These are phyloP conservation scores for Tetanocera ferruginea DNA, from an alignment of 2,888 invertebrate species.

Conservation along the genomic window DNA sequence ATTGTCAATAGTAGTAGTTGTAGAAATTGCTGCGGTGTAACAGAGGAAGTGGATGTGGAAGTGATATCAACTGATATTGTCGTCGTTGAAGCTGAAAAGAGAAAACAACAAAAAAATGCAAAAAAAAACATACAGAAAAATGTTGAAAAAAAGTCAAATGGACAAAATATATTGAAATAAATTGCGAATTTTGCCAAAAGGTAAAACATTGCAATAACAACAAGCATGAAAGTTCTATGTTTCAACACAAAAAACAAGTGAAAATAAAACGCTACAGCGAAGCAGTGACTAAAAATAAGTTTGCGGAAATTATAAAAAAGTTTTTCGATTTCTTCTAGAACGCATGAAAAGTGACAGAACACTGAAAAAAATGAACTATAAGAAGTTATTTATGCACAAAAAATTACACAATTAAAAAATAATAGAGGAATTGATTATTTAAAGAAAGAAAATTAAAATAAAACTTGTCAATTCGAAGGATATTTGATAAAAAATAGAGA, in stretches of 20 bases:
- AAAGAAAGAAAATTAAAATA: too few species aligned
- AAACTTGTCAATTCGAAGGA: too few species aligned
- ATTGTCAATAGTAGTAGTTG: constrained; percentile 33
- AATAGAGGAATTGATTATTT: too few species aligned
- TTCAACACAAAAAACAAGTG: neutral
- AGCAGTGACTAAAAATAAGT: neutral
- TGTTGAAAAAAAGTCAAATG: neutral
- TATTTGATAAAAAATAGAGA: too few species aligned
- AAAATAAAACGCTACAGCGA: neutral
- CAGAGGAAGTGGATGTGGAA: constrained; percentile 19
- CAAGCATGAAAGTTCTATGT: neutral
- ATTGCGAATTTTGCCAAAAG: constrained; percentile 30
- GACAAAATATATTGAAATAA: constrained; percentile 42
- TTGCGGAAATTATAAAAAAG: constrained; percentile 20
- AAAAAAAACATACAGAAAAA: neutral
- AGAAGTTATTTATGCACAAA: neutral
- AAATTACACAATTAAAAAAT: neutral
- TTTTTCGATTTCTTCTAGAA: constrained; percentile 38
- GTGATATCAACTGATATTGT: constrained; percentile 17
- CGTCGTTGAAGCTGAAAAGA: neutral
- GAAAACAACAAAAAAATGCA: neutral
- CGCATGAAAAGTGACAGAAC: neutral
- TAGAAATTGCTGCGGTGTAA: constrained; percentile 5
- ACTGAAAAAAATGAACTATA: neutral
- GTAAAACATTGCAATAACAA: constrained; percentile 15